A percentile compares a stretch with the other conserved stretches of the same genome.
These are phyloP conservation scores for Seira ritae DNA, from an alignment of 2,888 invertebrate species.

Conservation along the genomic window DNA sequence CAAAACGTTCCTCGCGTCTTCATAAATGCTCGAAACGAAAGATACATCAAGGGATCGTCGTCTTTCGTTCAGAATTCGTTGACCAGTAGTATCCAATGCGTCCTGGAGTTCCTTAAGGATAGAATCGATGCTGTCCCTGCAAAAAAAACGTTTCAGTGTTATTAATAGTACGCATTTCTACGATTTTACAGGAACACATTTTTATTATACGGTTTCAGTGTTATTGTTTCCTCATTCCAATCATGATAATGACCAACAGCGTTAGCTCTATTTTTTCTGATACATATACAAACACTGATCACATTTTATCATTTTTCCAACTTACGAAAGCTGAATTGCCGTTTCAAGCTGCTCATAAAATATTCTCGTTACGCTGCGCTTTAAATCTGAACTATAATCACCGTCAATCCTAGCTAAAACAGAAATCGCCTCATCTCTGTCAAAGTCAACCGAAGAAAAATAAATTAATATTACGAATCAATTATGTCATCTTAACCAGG, in stretches of 20 bases:
- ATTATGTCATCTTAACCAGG: no score
- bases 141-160: no score
- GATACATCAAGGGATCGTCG: not conserved
- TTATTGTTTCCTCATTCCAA: no score
- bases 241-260: no score
- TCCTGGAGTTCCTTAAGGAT: constrained; percentile 56
- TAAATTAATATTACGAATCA: not conserved
- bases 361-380: constrained; percentile 48
- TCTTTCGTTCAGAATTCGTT: constrained; percentile 43
- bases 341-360: constrained; percentile 55
- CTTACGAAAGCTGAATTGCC: constrained; percentile 49
- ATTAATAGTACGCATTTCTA: no score
- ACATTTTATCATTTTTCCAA: no score
- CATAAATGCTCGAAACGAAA: constrained; percentile 40
- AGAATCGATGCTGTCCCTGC: constrained; percentile 55
- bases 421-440: constrained; percentile 47
- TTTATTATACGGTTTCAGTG: no score
- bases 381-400: constrained; percentile 26
- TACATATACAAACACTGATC: no score
- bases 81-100: constrained; percentile 48
- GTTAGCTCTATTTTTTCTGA: no score
- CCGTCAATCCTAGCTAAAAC: constrained; percentile 44
- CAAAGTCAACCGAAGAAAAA: not conserved
- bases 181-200: no score
- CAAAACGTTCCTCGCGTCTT: constrained; percentile 41